Conservation (phyloP, 2,888 invertebrate species). For the Eugnorisma glareosa region DNA sequence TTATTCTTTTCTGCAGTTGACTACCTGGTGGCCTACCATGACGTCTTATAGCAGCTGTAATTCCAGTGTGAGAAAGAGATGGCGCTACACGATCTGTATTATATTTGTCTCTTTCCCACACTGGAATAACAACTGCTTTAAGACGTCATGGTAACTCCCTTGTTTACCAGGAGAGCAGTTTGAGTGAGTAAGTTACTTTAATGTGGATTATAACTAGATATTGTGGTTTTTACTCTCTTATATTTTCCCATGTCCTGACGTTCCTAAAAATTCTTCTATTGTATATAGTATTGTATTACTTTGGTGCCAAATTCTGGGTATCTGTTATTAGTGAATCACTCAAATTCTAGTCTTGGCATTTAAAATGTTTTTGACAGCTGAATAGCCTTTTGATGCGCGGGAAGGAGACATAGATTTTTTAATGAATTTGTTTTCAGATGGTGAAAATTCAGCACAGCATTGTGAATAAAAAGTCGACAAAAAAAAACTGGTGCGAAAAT, state of each 20-base stretch:
- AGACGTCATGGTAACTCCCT: no score
- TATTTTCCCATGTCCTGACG: conserved; percentile 37
- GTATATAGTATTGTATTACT: conserved; percentile 55
- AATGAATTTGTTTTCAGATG: neutral
- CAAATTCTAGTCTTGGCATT: conserved; percentile 39
- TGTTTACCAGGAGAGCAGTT: conserved; percentile 43
- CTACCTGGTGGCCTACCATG: no score
- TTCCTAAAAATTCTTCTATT: conserved; percentile 59
- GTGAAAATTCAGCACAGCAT: neutral
- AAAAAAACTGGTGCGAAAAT: conserved; percentile 5
- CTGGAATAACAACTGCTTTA: no score
- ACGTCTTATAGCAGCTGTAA: no score
- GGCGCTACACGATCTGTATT: no score
- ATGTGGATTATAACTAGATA: conserved; percentile 13
- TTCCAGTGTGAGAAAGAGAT: no score
- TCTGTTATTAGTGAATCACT: conserved; percentile 47
- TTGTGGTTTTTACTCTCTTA: conserved; percentile 4
- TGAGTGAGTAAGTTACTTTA: conserved; percentile 16
- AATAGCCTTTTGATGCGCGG: neutral
- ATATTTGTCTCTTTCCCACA: no score
- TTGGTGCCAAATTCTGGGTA: conserved; percentile 55
- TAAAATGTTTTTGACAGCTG: conserved; percentile 57
- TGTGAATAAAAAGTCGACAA: neutral
- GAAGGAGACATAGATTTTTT: neutral
- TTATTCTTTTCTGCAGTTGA: conserved; percentile 14